These are phyloP conservation scores for Sphaerodactylus townsendi DNA, from an alignment of 2,113 vertebrate genomes.

Conservation along the genomic window DNA sequence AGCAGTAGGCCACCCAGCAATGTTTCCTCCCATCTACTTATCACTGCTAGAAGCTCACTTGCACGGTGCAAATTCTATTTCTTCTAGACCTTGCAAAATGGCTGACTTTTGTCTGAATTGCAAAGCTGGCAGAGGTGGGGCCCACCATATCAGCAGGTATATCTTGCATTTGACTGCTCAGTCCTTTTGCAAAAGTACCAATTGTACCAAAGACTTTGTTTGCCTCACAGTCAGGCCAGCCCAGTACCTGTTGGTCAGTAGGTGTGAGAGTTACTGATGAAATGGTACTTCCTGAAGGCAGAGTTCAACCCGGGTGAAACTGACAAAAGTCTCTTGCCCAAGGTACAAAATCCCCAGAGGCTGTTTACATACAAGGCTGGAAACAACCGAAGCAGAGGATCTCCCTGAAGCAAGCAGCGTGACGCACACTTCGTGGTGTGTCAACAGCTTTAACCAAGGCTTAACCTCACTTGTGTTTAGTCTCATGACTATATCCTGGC, in stretches of 20 bases:
- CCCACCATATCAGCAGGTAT: background rate
- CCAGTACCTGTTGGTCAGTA: background rate
- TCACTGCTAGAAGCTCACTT: background rate
- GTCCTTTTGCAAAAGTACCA: background rate
- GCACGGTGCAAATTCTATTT: background rate
- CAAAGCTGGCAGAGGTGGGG: background rate
- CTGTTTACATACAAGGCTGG: background rate
- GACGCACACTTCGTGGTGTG: background rate
- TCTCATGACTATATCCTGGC: background rate
- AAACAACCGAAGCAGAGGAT: background rate
- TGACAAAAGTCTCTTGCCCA: background rate
- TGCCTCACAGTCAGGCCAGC: background rate
- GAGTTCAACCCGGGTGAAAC: slow-evolving; percentile 13
- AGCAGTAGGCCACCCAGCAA: background rate
- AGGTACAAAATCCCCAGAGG: background rate
- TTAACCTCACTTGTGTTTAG: background rate
- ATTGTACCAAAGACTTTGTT: background rate
- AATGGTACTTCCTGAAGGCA: background rate
- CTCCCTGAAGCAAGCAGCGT: background rate
- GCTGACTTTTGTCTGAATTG: background rate
- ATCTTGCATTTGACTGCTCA: background rate
- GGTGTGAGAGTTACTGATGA: background rate
- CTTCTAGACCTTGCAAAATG: background rate
- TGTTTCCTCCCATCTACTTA: background rate
- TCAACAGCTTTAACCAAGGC: background rate